Evolutionary conservation across 2,888 invertebrate genomes (phyloP), one percentile per base, ranked within the genome.

Genomic region (Eupsilia transversa): DNA sequence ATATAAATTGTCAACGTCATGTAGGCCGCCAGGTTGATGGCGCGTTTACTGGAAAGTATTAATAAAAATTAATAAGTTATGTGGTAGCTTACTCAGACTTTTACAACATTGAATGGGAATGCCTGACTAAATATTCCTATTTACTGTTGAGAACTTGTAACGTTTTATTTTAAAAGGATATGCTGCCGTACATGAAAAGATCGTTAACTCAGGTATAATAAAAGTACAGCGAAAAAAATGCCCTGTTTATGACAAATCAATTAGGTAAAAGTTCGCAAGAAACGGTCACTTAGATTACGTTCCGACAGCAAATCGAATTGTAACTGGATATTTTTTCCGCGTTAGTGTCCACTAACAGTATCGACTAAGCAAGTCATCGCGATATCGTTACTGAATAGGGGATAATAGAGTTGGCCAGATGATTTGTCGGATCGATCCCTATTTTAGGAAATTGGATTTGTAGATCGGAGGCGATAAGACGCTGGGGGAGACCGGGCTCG

Each of bases 401-500:
- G 88, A 94, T 95, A 94, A 95, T 94, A 93, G 94, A 95, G 94
- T 94, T 91, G 92, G 92, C 93, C 94, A 94, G 94, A 96, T 96
- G 96, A 96, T 96, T 96, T 96, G 96, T 96, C 95, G 95, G 94
- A 96, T 96, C 95, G 94, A 95, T 95, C 94, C 95, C 96, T 96
- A 96, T 96, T 96, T 96, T 95, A 93, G 96, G 96, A 96, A 96
- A 96, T 96, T 96, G 96, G 96, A 96, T 96, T 96, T 96, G 96
- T 96, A 96, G 96, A 96, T 96, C 94, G 94, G 89, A 92, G 90
- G 90, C 94, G 96, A 96, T 94, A 95, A 93, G 92, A 80, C 86
- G 88, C 20, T 57, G 84, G 86, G 86, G 88, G 89, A 88, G 86
- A 88, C 85, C 83, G 82, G 84, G 85, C 86, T 79, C 80, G 89